Evolutionary conservation across 2,888 invertebrate genomes (phyloP), one percentile per base, ranked within the genome.

Genomic region (Morpho deidamia): DNA sequence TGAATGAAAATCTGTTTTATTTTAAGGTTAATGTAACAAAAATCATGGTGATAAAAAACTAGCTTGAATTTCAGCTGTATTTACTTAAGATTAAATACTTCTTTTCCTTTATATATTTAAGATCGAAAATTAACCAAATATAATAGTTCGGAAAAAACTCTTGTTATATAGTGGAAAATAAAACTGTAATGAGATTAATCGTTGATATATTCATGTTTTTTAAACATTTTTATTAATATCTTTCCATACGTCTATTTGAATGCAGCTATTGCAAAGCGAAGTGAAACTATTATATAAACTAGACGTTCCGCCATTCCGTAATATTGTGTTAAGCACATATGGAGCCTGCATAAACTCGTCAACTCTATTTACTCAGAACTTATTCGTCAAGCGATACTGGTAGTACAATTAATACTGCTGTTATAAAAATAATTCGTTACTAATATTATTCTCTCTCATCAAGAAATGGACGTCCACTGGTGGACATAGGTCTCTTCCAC

Each of bases 291-390:
- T 82, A 77, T 81, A 76, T 72, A 74, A 81, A 79, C 74, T 80
- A 75, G 76, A 81, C 79, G 76, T 75, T 76, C 72, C 70, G 70
- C 71, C 69, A 68, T 76, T 74, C 71, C 79, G 80, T 79, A 83
- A 83, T 82, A 83, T 83, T 83, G 75, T 77, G 78, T 78, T 81
- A 83, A 77, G 76, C 81, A 76, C 73, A 76, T 78, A 72, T 81
- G 76, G 72, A 66, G 70, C 72, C 75, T 76, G 77, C 75, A 82
- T 78, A 80, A 81, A 83, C 78, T 79, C 71, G 61, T 69, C 52
- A 70, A 74, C 72, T 76, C 69, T 65, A 64, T 70, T 69, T 56
- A 65, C 65, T 59, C 66, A 69, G 64, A 69, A 68, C 72, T 71
- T 65, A 69, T 74, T 71, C 63, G 66, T 70, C 61, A 71, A n/a